Base-by-base conservation (phyloP, 2,113 vertebrate species). In the Balaeniceps rex region DNA sequence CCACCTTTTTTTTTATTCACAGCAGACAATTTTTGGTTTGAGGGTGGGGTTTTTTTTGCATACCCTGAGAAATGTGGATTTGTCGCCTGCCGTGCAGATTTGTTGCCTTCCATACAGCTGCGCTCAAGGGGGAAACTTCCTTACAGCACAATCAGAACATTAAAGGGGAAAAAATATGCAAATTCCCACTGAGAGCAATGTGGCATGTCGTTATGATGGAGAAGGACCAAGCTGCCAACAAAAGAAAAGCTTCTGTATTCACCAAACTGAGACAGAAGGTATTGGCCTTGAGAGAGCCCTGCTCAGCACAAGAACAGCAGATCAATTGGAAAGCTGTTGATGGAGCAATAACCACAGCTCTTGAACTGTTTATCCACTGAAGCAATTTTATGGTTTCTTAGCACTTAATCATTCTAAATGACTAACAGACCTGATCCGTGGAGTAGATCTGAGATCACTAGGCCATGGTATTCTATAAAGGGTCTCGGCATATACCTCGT, bases 381-480 rank as follows among this genome's bases (percentile, higher is more conserved):
- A 90, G 83, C 29, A 83, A 88, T 87, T 94, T 91, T 90, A 93
- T 83, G 54, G 18, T 58, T 97, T 61, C 70, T 92, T 93, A 81
- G 38, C 79, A 51, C 55, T 96, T 88, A 90, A 74, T 94, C 4
- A 82, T 68, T 90, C 96, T 87, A 95, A 96, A 76, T 90, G 17
- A 93, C 81, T 88, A 83, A 79, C 38, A 84, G 61, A 81, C 42
- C 28, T 80, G 63, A 58, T 52, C 12, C 90, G 49, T 93, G 85
- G 78, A 92, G 68, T 72, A 94, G 72, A 83, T 94, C 52, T 77
- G 80, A 91, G 49, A 80, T 93, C 55, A 68, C 60, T 57, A 80
- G 42, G 77, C 63, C 21, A 8, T 63, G 46, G 36, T 76, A 54
- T 83, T 88, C 44, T 83, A 79, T 40, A 76, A 93, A 74, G 51